phyloP scores from a whole-genome alignment of 1,140 invertebrate species.

The Zaprionus tsacasi region DNA sequence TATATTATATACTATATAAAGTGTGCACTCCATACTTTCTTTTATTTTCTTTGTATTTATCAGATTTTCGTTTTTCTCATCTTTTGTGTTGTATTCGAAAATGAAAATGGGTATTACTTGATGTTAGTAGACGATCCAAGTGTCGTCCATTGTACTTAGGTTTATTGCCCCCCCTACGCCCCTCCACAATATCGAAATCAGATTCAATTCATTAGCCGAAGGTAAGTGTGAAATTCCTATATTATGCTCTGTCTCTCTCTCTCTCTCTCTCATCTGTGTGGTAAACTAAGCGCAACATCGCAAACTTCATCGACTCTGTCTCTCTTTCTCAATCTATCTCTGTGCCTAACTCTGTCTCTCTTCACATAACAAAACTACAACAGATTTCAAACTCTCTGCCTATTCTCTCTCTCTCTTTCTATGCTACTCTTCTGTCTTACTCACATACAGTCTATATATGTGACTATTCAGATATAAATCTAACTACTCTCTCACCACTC shows the following conservation, averaged over 20 bases:
- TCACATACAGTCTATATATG: constrained; percentile 7
- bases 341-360: constrained; percentile 5
- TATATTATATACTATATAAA: constrained; percentile 26
- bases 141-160: constrained; percentile 49
- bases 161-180: constrained; percentile 29
- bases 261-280: constrained; percentile 40
- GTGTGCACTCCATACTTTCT: constrained; percentile 50
- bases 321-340: constrained; percentile 13
- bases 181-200: not conserved
- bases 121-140: constrained; percentile 53
- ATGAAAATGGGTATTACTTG: constrained; percentile 53
- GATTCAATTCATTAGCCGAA: constrained; percentile 59
- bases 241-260: constrained; percentile 16
- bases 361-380: constrained; percentile 14
- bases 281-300: constrained; percentile 64
- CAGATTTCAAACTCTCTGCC: constrained; percentile 1
- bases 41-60: constrained; percentile 29
- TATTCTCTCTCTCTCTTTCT: constrained; percentile 4
- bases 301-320: constrained; percentile 52
- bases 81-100: constrained; percentile 45
- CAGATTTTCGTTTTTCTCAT: constrained; percentile 15
- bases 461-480: not conserved
- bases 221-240: constrained; percentile 67
- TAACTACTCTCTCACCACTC: constrained; percentile 7
- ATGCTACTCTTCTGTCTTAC: constrained; percentile 1